Conservation (phyloP, 2,888 invertebrate genomes). For the Congeria kusceri region DNA sequence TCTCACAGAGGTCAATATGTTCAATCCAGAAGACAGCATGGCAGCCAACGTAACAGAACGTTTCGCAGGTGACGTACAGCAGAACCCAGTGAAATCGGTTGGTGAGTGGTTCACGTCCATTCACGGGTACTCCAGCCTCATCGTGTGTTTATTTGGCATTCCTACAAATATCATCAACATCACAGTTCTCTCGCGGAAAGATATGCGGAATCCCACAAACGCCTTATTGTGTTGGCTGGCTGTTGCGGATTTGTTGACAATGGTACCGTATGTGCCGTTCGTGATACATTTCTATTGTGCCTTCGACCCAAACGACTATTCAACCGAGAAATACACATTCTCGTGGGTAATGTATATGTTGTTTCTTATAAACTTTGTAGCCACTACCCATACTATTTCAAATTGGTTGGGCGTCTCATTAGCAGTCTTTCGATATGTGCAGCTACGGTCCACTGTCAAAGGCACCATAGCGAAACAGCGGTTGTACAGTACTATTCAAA, state of each 20-base stretch:
- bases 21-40: too few relatives aligned
- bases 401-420: slow-evolving; percentile 96
- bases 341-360: slow-evolving; percentile 85
- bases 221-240: slow-evolving; percentile 94
- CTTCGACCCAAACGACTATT: slow-evolving; percentile 60
- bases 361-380: slow-evolving; percentile 95
- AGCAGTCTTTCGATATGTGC: slow-evolving; percentile 94
- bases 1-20: too few relatives aligned
- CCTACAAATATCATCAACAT: slow-evolving; percentile 96
- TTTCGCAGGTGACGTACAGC: too few relatives aligned
- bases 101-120: too few relatives aligned
- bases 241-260: slow-evolving; percentile 96
- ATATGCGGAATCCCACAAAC: slow-evolving; percentile 96
- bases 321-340: slow-evolving; percentile 78
- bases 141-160: slow-evolving; percentile 95
- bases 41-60: too few relatives aligned
- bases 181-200: slow-evolving; percentile 92
- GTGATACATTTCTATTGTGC: slow-evolving; percentile 88
- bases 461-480: slow-evolving; percentile 73
- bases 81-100: too few relatives aligned
- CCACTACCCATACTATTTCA: slow-evolving; percentile 95
- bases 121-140: slow-evolving; percentile 94
- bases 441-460: slow-evolving; percentile 78
- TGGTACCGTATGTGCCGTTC: slow-evolving; percentile 96
- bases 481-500: slow-evolving; percentile 70